A percentile compares a stretch with the other conserved stretches of the same genome.
Conservation (phyloP, 2,888 invertebrate species). For the Catocala fraxini region DNA sequence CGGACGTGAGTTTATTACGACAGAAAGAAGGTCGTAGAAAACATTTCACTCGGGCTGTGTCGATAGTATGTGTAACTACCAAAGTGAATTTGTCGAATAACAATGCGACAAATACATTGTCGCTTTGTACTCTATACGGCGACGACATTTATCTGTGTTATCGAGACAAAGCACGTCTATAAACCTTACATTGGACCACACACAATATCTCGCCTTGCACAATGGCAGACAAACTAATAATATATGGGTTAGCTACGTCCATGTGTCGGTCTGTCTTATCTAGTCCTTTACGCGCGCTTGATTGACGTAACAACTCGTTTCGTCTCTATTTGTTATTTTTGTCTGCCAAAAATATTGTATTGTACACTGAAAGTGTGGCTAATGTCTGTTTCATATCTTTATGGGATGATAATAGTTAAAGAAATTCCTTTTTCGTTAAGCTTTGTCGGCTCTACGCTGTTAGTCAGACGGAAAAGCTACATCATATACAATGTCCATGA, state of each 20-base stretch:
- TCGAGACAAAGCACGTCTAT: conserved; percentile 85
- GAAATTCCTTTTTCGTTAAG: conserved; percentile 30
- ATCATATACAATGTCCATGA: conserved; percentile 41
- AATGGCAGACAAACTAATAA: conserved; percentile 81
- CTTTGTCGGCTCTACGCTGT: conserved; percentile 24
- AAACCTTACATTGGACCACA: conserved; percentile 86
- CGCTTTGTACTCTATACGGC: conserved; percentile 81
- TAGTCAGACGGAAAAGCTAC: conserved; percentile 40
- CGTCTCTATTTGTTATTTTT: conserved; percentile 60
- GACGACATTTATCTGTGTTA: conserved; percentile 86
- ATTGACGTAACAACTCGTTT: conserved; percentile 69
- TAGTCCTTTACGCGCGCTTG: conserved; percentile 70
- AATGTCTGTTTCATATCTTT: conserved; percentile 44
- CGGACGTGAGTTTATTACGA: conserved; percentile 33
- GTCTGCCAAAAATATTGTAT: conserved; percentile 64
- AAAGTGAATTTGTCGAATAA: conserved; percentile 80
- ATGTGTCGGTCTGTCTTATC: conserved; percentile 73
- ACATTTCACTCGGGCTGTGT: conserved; percentile 56
- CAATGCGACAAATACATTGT: conserved; percentile 82
- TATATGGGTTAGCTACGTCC: conserved; percentile 77
- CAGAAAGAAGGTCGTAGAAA: conserved; percentile 51
- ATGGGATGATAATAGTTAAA: conserved; percentile 25
- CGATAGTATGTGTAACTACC: conserved; percentile 66
- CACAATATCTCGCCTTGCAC: conserved; percentile 81
- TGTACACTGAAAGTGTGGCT: conserved; percentile 52